Evolutionary conservation across 2,888 invertebrate species (phyloP), one percentile per base, ranked within the genome.

Genomic region (Chaitophorus viminalis): DNA sequence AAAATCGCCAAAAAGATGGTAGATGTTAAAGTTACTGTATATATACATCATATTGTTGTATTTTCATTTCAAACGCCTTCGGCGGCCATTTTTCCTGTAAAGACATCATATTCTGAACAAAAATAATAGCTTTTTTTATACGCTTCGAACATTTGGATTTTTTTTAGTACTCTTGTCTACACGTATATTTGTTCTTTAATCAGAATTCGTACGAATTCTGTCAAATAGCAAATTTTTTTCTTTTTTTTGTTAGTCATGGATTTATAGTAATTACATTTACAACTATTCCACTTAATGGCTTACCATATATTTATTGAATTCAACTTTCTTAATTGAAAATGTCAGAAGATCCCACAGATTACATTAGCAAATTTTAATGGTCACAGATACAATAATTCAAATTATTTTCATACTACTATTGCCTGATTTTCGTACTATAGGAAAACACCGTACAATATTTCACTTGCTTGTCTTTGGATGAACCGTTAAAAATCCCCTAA

Each of bases 1-100:
- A 74, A 87, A 87, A 87, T 81, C 87, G 31, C 87, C 81, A 74
- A 87, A 87, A 87, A 87, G 87, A 87, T 65, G 87, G 86, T 74
- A 87, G 46, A 81, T 87, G 46, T 87, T 46, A 75, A 65, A 81
- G 65, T 79, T 46, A 46, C 79, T 75, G 17, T 83, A 31, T 52
- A 65, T 72, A 72, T 54, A 52, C 33, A 72, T 76, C 75, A 60
- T 79, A 79, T 46, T 72, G 25, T 81, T 87, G 81, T 81, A 79
- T 75, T 81, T 81, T 87, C 75, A 74, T 87, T 87, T 81, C 87
- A 72, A 33, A 54, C 74, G 87, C 87, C 87, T 81, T 74, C 74
- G 60, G 87, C 87, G 39, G 72, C 87, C 87, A 87, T 87, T 87
- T 81, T 72, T 81, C 25, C 74, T 75, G 14, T 87, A 87, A 87